Evolutionary conservation across 2,797 vertebrate species (phyloP), one percentile per base, ranked within the genome.

Genomic region (Alcedo quadribrachys): DNA sequence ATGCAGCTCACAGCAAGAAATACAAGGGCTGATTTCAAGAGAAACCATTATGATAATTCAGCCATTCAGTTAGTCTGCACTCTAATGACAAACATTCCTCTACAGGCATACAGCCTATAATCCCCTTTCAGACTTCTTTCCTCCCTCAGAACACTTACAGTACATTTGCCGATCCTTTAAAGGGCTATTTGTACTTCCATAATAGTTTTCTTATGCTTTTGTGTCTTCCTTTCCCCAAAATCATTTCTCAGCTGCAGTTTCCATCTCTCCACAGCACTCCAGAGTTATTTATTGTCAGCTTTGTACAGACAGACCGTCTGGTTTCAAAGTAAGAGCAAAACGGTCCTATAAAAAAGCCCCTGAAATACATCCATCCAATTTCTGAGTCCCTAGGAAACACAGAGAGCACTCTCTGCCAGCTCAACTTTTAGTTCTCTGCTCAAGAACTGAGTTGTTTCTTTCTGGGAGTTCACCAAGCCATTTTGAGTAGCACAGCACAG

Each of bases 171-270:
- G 42, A 78, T 66, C 83, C 93, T 95, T 94, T 33, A 82, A 66
- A 53, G 54, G 55, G 35, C 12, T 67, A 69, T 73, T 58, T 88
- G 66, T 40, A 63, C 43, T 75, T 91, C 93, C 69, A 9, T 2
- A 81, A 85, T 4, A 81, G 54, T 66, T 82, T 63, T 62, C 51
- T 94, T 32, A 12, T 37, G 62, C 58, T 93, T 93, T 85, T 90
- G 84, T 87, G 54, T 80, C 84, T 93, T 96, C 86, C 48, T 93
- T 87, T 92, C 48, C 90, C 92, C 55, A 5, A 62, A 85, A 85
- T 96, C 86, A 95, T 55, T 81, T 33, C 81, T 87, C 79, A 83
- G 90, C 76, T 92, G 95, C 92, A 55, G 81, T 75, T 92, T 57
- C 84, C 94, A 94, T 85, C 75, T 77, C 81, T 71, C 66, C 90